phyloP scores from a whole-genome alignment of 2,888 invertebrate species.

The Orchesella flavescens region DNA sequence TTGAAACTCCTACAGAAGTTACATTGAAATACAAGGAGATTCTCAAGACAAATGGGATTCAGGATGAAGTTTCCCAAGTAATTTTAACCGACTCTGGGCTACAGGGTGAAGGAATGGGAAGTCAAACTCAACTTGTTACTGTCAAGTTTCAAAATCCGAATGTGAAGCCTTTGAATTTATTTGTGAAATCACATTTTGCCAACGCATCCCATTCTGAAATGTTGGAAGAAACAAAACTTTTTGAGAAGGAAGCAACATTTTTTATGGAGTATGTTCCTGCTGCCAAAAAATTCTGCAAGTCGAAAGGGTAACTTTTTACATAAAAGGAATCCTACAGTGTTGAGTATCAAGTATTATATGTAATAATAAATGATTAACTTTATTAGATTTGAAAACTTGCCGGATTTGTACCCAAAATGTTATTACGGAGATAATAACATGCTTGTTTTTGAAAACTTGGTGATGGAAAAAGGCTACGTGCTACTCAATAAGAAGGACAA shows the following conservation, averaged over 20 bases:
- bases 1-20: too few species aligned
- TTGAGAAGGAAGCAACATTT: not conserved
- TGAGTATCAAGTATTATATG: not conserved
- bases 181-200: not conserved
- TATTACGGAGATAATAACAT: conserved; percentile 54
- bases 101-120: not conserved
- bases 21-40: not conserved
- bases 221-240: not conserved
- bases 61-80: conserved; percentile 8
- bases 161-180: not conserved
- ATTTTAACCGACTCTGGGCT: conserved; percentile 13
- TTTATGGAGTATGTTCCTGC: not conserved
- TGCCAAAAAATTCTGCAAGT: not conserved
- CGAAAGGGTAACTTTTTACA: not conserved
- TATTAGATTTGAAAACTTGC: not conserved
- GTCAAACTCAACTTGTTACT: not conserved
- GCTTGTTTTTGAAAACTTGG: conserved; percentile 59
- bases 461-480: conserved; percentile 23
- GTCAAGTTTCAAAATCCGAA: not conserved
- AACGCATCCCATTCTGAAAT: not conserved
- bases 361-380: not conserved
- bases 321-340: not conserved
- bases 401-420: conserved; percentile 55
- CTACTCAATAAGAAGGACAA: conserved; percentile 36
- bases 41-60: not conserved